Evolutionary conservation across 2,888 invertebrate species (phyloP), one percentile per base, ranked within the genome.

Genomic region (Habroteleia sp.): DNA sequence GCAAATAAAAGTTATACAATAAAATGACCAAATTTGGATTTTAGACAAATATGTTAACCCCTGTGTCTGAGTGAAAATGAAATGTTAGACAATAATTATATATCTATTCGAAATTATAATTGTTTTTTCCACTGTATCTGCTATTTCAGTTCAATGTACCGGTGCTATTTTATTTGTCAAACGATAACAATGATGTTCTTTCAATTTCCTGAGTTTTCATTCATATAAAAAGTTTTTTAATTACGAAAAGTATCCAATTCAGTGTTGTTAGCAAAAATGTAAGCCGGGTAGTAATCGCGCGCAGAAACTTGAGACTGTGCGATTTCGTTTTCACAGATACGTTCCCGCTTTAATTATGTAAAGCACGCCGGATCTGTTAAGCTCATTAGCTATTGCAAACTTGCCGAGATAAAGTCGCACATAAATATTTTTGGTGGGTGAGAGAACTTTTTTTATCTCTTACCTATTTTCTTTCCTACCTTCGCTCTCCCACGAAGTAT

Each of bases 361-460:
- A 54, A 65, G 65, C 65, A 54, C 44, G 41, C 52, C 14, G 35
- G 33, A 52, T 65, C 52, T 44, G 44, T 52, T 65, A 65, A 65
- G 65, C 44, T 65, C 54, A 65, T 65, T 65, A 65, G 54, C 52
- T 37, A 54, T 52, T 20, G 44, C 44, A 35, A 54, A 52, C 44
- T 65, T 35, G 20, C 37, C 29, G 23, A 62, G 65, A 65, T 65
- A 65, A 54, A 56, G 54, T 56, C 37, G 29, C 39, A 56, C 56
- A 39, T 65, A 39, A 56, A 52, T 44, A 68, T 56, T 68, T 54
- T 66, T 66, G 17, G 17, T 17, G 7, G 31, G 20, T 25, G n/a
- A n/a, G n/a, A 16, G 41, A 23, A 10, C 10, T 48, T 17, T 50
- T 27, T 17, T 7, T 27, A 7, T 27, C 27, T 27, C 1, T 41